Evolutionary conservation across 2,888 invertebrate genomes (phyloP), one percentile per base, ranked within the genome.

Genomic region (Julus scandinavius): DNA sequence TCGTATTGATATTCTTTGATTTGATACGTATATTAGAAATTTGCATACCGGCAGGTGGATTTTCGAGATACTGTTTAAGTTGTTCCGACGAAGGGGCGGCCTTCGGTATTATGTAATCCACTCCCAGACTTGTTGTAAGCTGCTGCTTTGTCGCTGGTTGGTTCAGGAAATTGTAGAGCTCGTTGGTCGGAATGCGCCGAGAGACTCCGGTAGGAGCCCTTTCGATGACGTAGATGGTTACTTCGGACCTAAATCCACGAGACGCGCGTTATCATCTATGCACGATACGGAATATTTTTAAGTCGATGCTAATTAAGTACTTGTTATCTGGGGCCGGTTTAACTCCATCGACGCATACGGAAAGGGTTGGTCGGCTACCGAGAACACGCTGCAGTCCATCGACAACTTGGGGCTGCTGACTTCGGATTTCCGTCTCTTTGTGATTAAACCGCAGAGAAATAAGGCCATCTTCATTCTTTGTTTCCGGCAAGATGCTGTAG

Each of bases 391-490:
- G 90, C 38, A 91, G 85, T 13, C 89, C 87, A 87, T 91, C 91
- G 40, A 95, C 94, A 20, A 92, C 95, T 88, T 95, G 95, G 91
- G 95, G 95, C 91, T 97, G 96, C 91, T 96, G 95, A 86, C 93
- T 94, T 91, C 95, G 95, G 45, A 98, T 93, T 90, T 97, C 96
- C n/a, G 95, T 93, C 89, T 96, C 94, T 89, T 96, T 94, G 91
- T 97, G 97, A 91, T 95, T 96, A 91, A 99, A 96, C 88, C 96
- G 94, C 90, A 99, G 92, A 3, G 96, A 96, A 0, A 99, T 97
- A 84, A 97, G 93, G 0, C 99, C 99, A 91, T 98, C 96, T 91
- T 97, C 97, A 91, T 98, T 97, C 89, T 97, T 96, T 87, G 96
- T 95, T 4, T 95, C 95, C 0, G 98, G 97, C 90, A 98, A 94